Evolutionary conservation across 2,888 invertebrate species (phyloP).

Genomic region (Ellobium chinense): DNA sequence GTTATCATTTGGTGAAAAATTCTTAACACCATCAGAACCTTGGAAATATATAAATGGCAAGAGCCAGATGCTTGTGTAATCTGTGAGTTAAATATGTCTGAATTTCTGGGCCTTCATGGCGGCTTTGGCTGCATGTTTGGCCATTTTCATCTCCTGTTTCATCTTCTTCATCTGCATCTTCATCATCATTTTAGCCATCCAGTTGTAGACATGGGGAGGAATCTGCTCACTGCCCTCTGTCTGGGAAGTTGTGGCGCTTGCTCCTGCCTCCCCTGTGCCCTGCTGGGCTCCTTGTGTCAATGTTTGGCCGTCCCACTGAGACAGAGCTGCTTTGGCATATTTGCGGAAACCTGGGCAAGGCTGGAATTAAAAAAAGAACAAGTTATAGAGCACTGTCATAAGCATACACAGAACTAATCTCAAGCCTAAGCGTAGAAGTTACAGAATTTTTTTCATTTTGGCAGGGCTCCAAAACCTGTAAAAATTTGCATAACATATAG

Average conservation of each 20-base stretch:
- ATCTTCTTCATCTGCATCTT: constrained; percentile 35
- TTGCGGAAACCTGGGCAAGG: constrained; percentile 20
- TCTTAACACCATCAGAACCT: too few relatives aligned
- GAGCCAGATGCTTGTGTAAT: background rate
- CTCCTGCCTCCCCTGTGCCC: background rate
- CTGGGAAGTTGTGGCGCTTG: background rate
- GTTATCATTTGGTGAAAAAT: too few relatives aligned
- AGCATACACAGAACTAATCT: background rate
- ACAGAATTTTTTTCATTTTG: too few relatives aligned
- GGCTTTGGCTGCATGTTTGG: constrained; percentile 11
- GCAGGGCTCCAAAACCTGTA: too few relatives aligned
- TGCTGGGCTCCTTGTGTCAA: too few relatives aligned
- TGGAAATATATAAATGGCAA: background rate
- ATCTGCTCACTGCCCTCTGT: background rate
- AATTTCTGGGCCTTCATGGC: constrained; percentile 27
- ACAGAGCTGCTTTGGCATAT: constrained; percentile 14
- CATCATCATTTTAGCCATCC: constrained; percentile 36
- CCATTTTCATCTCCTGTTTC: constrained; percentile 33
- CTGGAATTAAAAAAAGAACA: background rate
- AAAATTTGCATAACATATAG: too few relatives aligned
- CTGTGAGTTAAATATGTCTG: background rate
- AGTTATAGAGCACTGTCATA: background rate
- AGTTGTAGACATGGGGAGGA: constrained; percentile 31
- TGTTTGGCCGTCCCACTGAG: constrained; percentile 35
- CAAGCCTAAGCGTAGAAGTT: background rate